Percentiles rank a stretch among this genome's conserved stretches.
phyloP scores from a whole-genome alignment of 2,113 vertebrate species.

The Cebus imitator region DNA sequence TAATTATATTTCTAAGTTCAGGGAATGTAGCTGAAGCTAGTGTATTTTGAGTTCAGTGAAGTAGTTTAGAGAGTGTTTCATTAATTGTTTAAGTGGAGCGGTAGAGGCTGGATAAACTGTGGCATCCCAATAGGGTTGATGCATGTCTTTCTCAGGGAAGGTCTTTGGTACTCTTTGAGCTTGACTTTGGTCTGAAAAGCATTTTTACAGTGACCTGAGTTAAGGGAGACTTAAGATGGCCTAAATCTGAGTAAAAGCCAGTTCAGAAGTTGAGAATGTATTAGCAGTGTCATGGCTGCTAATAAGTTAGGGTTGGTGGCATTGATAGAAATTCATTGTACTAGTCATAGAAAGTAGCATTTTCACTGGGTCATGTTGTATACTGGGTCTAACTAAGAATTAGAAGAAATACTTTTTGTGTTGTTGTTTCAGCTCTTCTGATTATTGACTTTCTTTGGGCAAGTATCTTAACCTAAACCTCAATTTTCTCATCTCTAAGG shows the following conservation, averaged over 20 bases:
- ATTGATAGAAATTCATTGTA: constrained; percentile 12
- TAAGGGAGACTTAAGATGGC: background rate
- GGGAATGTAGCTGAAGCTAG: constrained; percentile 3
- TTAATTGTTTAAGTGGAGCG: constrained; percentile 26
- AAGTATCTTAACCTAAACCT: constrained; percentile 13
- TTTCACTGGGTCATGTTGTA: background rate
- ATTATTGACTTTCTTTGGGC: constrained; percentile 16
- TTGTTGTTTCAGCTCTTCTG: constrained; percentile 22
- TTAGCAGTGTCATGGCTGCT: background rate
- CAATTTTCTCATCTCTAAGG: constrained; percentile 42
- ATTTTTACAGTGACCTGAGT: constrained; percentile 33
- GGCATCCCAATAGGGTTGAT: background rate
- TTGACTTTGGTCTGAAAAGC: background rate
- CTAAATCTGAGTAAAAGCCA: constrained; percentile 45
- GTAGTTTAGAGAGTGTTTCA: constrained; percentile 1
- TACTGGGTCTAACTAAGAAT: background rate
- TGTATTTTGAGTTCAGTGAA: background rate
- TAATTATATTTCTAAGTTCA: constrained; percentile 45
- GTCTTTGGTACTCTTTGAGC: background rate
- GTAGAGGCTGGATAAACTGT: background rate
- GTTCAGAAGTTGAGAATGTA: constrained; percentile 23
- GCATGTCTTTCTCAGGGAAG: background rate
- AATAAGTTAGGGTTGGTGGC: background rate
- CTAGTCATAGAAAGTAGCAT: background rate
- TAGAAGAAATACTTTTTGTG: background rate